Evolutionary conservation across 1,140 invertebrate genomes (phyloP).

Genomic region (Spodoptera litura): DNA sequence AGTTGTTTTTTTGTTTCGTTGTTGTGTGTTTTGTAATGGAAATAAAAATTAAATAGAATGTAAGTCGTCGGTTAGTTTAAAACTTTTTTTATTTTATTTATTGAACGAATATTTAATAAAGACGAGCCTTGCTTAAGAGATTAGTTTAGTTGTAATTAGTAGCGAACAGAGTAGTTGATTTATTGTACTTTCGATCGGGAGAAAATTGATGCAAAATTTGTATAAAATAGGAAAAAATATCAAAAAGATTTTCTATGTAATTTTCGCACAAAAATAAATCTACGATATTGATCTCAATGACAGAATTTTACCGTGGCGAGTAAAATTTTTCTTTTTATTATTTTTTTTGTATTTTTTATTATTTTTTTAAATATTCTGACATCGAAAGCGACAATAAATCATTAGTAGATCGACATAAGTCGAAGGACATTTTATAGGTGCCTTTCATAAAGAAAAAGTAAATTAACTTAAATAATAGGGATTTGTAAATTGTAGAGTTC

Average conservation of each 20-base stretch:
- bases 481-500: conserved; percentile 78
- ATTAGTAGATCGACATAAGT: conserved; percentile 71
- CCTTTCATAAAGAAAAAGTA: conserved; percentile 80
- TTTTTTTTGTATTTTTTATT: conserved; percentile 18
- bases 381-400: conserved; percentile 70
- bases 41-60: conserved; percentile 63
- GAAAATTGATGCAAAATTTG: conserved; percentile 17
- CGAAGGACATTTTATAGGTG: conserved; percentile 83
- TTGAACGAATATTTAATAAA: conserved; percentile 83
- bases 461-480: conserved; percentile 69
- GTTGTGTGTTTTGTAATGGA: conserved; percentile 82
- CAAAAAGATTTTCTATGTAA: conserved; percentile 34
- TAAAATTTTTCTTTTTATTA: conserved; percentile 22
- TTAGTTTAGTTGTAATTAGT: conserved; percentile 83
- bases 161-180: conserved; percentile 65
- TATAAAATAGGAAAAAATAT: conserved; percentile 25
- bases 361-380: conserved; percentile 40
- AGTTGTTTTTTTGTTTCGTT: conserved; percentile 82
- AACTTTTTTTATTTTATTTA: conserved; percentile 76
- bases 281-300: conserved; percentile 41
- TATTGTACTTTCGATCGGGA: conserved; percentile 70
- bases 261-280: conserved; percentile 37
- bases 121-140: conserved; percentile 85
- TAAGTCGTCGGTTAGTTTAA: conserved; percentile 75
- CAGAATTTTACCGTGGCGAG: conserved; percentile 15